Percentiles rank a stretch among this genome's conserved stretches.
Evolutionary conservation across 1,140 invertebrate species (phyloP).

Genomic region (Drosophila sturtevanti): DNA sequence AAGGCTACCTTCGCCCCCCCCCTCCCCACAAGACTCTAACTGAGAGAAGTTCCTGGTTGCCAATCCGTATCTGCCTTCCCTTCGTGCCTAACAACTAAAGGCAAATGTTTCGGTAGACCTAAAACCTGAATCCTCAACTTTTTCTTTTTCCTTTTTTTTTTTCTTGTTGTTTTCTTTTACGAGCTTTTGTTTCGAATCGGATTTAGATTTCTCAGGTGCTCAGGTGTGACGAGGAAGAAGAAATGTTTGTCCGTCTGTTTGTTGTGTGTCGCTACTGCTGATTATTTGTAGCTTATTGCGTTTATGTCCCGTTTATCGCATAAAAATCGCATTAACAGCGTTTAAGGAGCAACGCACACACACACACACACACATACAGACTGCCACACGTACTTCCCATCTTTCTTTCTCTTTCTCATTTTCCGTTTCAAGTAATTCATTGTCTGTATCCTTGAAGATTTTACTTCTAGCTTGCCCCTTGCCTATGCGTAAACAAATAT

Average conservation of each 20-base stretch:
- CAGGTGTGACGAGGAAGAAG: constrained; percentile 6
- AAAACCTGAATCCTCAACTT: not conserved
- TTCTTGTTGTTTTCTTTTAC: not conserved
- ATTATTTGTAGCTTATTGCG: constrained; percentile 75
- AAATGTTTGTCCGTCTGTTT: constrained; percentile 10
- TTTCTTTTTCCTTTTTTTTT: not conserved
- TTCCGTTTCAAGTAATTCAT: not conserved
- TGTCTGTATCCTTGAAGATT: constrained; percentile 1
- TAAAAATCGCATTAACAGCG: constrained; percentile 68
- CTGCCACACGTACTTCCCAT: not conserved
- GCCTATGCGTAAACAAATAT: constrained; percentile 34
- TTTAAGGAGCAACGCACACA: constrained; percentile 16
- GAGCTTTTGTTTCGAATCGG: constrained; percentile 10
- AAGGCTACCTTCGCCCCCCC: no score
- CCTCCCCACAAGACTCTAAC: not conserved
- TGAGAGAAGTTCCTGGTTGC: not conserved
- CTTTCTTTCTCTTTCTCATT: not conserved
- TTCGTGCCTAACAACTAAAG: not conserved
- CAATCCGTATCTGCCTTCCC: not conserved
- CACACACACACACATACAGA: no score
- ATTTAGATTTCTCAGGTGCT: constrained; percentile 12
- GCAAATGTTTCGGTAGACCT: not conserved
- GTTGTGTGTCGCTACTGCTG: constrained; percentile 33
- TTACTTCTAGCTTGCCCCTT: not conserved
- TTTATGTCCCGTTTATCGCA: constrained; percentile 73